Conservation (phyloP, 1,140 invertebrate species). For the Macrocentrus cingulum region DNA sequence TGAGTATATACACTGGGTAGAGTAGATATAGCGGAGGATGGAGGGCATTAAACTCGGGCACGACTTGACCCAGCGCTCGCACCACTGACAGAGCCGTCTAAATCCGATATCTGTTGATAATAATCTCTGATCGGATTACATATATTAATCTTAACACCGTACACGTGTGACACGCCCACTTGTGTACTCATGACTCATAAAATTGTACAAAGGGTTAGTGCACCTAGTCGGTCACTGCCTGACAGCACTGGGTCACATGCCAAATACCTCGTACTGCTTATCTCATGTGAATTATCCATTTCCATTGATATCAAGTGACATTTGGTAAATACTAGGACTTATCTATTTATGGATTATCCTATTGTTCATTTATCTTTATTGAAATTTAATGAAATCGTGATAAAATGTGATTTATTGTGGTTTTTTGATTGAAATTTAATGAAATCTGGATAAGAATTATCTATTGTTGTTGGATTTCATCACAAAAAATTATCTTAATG, state of each 20-base stretch:
- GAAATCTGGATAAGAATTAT: too few relatives aligned
- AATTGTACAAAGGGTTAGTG: constrained; percentile 7
- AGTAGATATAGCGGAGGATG: not conserved
- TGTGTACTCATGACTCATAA: not conserved
- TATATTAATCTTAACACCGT: constrained; percentile 4
- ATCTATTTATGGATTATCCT: too few relatives aligned
- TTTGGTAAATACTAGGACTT: too few relatives aligned
- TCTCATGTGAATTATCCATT: too few relatives aligned
- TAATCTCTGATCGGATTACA: constrained; percentile 9
- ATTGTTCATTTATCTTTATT: too few relatives aligned
- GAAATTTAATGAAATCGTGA: too few relatives aligned
- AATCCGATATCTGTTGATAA: constrained; percentile 13
- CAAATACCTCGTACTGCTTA: too few relatives aligned
- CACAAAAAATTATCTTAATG: too few relatives aligned
- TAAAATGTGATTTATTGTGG: too few relatives aligned
- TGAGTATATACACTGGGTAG: constrained; percentile 15
- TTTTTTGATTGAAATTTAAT: too few relatives aligned
- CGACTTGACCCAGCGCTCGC: constrained; percentile 10
- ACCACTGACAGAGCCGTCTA: not conserved
- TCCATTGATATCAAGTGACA: too few relatives aligned
- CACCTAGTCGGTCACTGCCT: not conserved
- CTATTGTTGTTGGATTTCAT: too few relatives aligned
- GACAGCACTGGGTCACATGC: not conserved
- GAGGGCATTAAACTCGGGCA: constrained; percentile 18
- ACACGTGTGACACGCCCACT: constrained; percentile 14